phyloP scores from a whole-genome alignment of 2,888 invertebrate species.

The Mylabris sibirica region DNA sequence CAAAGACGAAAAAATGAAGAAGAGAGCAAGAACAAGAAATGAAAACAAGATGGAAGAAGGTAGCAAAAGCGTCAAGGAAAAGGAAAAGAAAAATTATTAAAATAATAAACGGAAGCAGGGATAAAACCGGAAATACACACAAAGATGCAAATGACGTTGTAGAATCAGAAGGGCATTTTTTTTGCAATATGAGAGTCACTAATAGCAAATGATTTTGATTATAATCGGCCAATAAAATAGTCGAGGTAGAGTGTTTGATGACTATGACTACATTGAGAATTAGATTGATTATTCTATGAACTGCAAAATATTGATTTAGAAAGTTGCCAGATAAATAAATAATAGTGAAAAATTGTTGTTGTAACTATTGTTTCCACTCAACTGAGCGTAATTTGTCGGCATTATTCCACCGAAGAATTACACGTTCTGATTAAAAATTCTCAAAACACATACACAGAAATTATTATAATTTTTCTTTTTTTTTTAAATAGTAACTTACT shows the following conservation, averaged over 20 bases:
- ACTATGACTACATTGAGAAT: neutral
- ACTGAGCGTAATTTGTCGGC: constrained; percentile 22
- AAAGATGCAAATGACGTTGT: too few relatives aligned
- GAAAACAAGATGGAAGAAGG: too few relatives aligned
- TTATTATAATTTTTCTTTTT: too few relatives aligned
- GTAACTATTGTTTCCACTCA: constrained; percentile 21
- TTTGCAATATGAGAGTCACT: too few relatives aligned
- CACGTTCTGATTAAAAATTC: constrained; percentile 1
- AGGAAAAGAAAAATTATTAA: too few relatives aligned
- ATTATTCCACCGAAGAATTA: neutral
- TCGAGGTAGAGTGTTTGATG: neutral
- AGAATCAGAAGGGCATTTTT: too few relatives aligned
- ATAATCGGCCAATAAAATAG: neutral
- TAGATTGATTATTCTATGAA: neutral
- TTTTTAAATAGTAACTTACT: constrained; percentile 47
- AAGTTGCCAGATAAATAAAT: neutral
- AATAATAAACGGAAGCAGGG: too few relatives aligned
- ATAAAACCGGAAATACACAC: too few relatives aligned
- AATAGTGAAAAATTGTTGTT: neutral
- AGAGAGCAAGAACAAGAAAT: too few relatives aligned
- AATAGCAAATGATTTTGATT: too few relatives aligned
- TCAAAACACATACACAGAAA: neutral
- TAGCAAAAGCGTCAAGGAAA: too few relatives aligned
- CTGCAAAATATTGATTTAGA: neutral
- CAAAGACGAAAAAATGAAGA: too few relatives aligned